Evolutionary conservation across 2,113 vertebrate genomes (phyloP).

Genomic region (Mohoua ochrocephala): DNA sequence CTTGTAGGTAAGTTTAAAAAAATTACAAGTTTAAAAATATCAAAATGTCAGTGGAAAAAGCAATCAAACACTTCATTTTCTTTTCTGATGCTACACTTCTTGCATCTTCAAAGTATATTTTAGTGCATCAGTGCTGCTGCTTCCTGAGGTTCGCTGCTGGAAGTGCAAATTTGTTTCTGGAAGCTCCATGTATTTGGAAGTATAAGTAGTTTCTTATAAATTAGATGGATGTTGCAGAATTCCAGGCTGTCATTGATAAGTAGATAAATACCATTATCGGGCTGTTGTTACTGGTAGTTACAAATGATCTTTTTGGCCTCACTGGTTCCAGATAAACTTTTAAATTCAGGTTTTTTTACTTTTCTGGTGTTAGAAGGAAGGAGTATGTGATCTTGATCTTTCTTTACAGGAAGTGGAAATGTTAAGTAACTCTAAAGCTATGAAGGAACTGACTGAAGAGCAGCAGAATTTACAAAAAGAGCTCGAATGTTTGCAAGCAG

Average conservation of each 20-base stretch:
- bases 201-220: not conserved
- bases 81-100: not conserved
- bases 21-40: not conserved
- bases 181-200: not conserved
- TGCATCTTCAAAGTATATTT: not conserved
- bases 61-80: not conserved
- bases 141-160: not conserved
- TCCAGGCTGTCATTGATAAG: not conserved
- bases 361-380: not conserved
- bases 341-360: not conserved
- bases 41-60: not conserved
- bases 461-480: slow-evolving; percentile 90
- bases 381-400: not conserved
- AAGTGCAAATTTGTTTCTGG: not conserved
- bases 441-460: slow-evolving; percentile 90
- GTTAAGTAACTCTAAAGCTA: slow-evolving; percentile 79
- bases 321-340: not conserved
- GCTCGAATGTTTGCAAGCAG: slow-evolving; percentile 89
- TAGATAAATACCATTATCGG: not conserved
- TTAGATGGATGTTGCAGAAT: not conserved
- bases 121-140: not conserved
- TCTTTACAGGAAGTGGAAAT: slow-evolving; percentile 84
- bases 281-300: not conserved
- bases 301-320: not conserved
- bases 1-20: not conserved